Evolutionary conservation across 2,113 vertebrate species (phyloP), one percentile per base, ranked within the genome.

Genomic region (Thalassoma bifasciatum): DNA sequence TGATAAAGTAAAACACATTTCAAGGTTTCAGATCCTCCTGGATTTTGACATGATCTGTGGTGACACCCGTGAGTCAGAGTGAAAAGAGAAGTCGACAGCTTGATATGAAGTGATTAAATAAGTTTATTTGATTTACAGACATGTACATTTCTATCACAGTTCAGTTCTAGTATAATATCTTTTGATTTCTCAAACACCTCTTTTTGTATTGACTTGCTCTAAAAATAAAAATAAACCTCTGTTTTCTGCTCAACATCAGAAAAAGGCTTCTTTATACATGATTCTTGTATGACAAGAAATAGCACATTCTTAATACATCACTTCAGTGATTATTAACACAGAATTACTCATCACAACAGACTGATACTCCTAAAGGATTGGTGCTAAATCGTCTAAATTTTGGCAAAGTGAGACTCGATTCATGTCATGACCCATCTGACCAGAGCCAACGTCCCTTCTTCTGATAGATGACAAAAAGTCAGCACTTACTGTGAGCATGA

Each of bases 261-360:
- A 97, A 96, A 95, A 93, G 83, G 86, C 88, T 82, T 66, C 91
- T 94, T 95, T 96, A 92, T 94, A 95, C 92, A 96, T 63, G 75
- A 94, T 93, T 97, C 98, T 99, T 99, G 98, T 97, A 98, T 95
- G 94, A 99, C 98, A 99, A 99, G 98, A 98, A 98, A 94, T 92
- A 94, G 87, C 42, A 91, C 83, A 89, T 91, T 93, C 91, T 94
- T 67, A 4, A 91, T 79, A 89, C 87, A 93, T 93, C 91, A 89
- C 88, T 72, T 71, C 66, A 72, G 90, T 88, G 90, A 92, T 90
- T 85, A 84, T 89, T 87, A 80, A 82, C 76, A 85, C 58, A 87
- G 76, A 90, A 83, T 68, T 79, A 84, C 61, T 82, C 61, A 14
- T 86, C 46, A 86, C 78, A 58, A 82, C 57, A 37, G 78, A 87